Conservation (phyloP, 2,113 vertebrate species). For the Periophthalmus modestus region DNA sequence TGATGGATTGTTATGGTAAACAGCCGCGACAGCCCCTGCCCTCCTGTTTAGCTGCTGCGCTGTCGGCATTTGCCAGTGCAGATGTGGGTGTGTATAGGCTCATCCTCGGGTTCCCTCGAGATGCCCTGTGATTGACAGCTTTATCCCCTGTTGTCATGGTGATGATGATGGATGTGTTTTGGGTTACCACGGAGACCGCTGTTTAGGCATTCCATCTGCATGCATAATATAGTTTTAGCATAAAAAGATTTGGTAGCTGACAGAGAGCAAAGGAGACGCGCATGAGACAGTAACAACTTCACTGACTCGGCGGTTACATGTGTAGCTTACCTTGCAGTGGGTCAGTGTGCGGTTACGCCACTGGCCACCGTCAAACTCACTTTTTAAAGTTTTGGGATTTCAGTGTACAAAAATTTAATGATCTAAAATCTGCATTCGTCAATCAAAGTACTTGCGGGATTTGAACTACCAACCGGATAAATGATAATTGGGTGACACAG, state of each 20-base stretch:
- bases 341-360: conserved; percentile 2
- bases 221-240: conserved; percentile 68
- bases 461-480: too few relatives aligned
- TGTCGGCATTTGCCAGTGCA: conserved; percentile 41
- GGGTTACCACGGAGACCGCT: conserved; percentile 63
- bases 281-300: conserved; percentile 22
- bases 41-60: background rate
- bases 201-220: conserved; percentile 65
- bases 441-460: too few relatives aligned
- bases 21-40: conserved; percentile 21
- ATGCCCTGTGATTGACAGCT: conserved; percentile 64
- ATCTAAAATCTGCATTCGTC: background rate
- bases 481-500: too few relatives aligned
- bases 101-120: conserved; percentile 47
- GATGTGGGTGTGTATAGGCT: conserved; percentile 42
- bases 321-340: conserved; percentile 4
- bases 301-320: conserved; percentile 13
- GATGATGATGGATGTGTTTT: conserved; percentile 75
- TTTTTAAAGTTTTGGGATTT: background rate
- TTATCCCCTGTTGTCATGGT: conserved; percentile 70
- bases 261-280: conserved; percentile 31
- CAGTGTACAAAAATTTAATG: background rate
- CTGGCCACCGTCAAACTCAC: background rate
- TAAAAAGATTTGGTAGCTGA: conserved; percentile 58
- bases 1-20: conserved; percentile 38